Evolutionary conservation across 2,113 vertebrate genomes (phyloP), one percentile per base, ranked within the genome.

Genomic region (Emberiza fucata): DNA sequence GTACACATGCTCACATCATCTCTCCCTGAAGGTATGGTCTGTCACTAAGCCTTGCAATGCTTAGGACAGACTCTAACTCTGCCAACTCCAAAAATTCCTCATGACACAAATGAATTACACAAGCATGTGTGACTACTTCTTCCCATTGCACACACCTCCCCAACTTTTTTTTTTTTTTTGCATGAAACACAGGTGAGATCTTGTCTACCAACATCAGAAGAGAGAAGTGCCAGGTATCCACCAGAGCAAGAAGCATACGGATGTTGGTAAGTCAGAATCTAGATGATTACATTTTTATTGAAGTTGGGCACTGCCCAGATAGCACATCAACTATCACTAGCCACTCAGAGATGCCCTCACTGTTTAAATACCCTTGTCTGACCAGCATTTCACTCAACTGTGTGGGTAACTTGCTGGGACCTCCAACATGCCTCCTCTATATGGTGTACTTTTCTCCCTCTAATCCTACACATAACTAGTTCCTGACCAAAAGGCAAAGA

Each of bases 91-190:
- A 9, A 15, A 69, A 22, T 18, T 48, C 42, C 39, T 29, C 20
- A 63, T 23, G 21, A 57, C 24, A 53, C 4, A 0, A 77, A 6
- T 23, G 29, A 69, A 53, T 45, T 50, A 88, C 13, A 71, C 8
- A 39, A n/a, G 23, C 15, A 33, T 1, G 8, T 42, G 18, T 60
- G 33, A 75, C 9, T 11, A 78, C 9, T 16, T 25, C 12, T 42
- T 57, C 29, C 18, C n/a, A 37, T 4, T 57, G 31, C 6, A 83
- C 8, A 68, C 13, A 48, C 1, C 44, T 53, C 1, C 16, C 14
- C 1, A 2, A 2, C 5, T 2, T 23, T 12, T 22, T 12, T 12
- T 56, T n/a, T 59, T 59, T 45, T 39, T 70, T 22, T 29, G 3
- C 28, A 45, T 72, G n/a, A 53, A 81, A 84, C 12, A 45, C 65